A percentile compares a stretch with the other conserved stretches of the same genome.
phyloP scores from a whole-genome alignment of 2,797 vertebrate genomes.

The Oreonectes daqikongensis region DNA sequence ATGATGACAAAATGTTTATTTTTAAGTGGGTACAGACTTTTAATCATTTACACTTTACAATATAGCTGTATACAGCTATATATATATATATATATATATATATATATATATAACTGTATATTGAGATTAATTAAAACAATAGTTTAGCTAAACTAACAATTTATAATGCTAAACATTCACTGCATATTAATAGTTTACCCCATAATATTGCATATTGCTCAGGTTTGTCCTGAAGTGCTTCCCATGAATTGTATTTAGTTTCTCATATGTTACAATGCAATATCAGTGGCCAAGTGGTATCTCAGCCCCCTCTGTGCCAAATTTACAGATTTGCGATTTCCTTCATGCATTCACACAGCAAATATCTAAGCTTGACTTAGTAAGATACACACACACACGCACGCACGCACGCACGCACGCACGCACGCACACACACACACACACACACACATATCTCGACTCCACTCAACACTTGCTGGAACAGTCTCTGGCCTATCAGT shows the following conservation, averaged over 20 bases:
- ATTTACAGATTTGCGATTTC: slow-evolving; percentile 16
- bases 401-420: background rate
- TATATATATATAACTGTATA: too few species aligned
- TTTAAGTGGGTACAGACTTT: too few species aligned
- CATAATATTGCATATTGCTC: too few species aligned
- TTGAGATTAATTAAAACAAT: too few species aligned
- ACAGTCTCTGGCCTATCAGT: slow-evolving; percentile 31
- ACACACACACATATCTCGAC: slow-evolving; percentile 4
- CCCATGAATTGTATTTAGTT: background rate
- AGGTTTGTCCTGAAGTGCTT: too few species aligned
- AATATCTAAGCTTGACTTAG: slow-evolving; percentile 2
- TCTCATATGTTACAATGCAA: background rate
- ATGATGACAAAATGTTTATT: too few species aligned
- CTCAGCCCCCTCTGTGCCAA: background rate
- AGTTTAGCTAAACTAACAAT: too few species aligned
- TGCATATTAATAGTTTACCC: too few species aligned
- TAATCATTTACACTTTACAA: too few species aligned
- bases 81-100: too few species aligned
- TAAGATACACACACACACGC: slow-evolving; percentile 4
- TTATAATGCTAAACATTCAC: too few species aligned
- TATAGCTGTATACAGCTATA: too few species aligned
- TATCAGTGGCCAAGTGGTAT: slow-evolving; percentile 3
- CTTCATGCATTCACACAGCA: slow-evolving; percentile 16
- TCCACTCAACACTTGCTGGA: slow-evolving; percentile 19
- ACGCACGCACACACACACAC: background rate